Percentiles rank a stretch among this genome's conserved stretches.
phyloP scores from a whole-genome alignment of 1,140 invertebrate species.

The Galendromus occidentalis region DNA sequence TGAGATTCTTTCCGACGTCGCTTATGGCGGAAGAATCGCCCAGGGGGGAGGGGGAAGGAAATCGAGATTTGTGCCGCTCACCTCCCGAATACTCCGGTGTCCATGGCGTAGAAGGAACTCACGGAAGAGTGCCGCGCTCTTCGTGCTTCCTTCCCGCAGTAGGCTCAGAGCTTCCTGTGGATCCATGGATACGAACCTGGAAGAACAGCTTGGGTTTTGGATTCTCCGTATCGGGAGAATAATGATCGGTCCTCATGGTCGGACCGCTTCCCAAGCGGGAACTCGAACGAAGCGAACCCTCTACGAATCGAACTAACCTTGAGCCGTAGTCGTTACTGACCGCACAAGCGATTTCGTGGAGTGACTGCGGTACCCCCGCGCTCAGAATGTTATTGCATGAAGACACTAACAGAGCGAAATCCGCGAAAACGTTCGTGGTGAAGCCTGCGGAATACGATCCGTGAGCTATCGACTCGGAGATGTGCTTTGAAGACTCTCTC shows the following conservation, averaged over 20 bases:
- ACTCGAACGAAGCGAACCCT: too few relatives aligned
- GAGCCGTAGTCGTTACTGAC: not conserved
- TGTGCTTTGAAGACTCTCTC: too few relatives aligned
- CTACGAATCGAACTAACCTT: not conserved
- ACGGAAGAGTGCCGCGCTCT: constrained; percentile 32
- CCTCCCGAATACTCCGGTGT: constrained; percentile 46
- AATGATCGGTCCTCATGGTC: too few relatives aligned
- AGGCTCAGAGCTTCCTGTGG: constrained; percentile 33
- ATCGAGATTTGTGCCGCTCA: too few relatives aligned
- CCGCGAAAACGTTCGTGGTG: not conserved
- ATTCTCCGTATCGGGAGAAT: too few relatives aligned
- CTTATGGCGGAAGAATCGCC: too few relatives aligned
- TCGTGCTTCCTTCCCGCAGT: constrained; percentile 35
- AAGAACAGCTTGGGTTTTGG: too few relatives aligned
- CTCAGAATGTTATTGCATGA: not conserved
- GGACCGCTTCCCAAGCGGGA: too few relatives aligned
- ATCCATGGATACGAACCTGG: not conserved
- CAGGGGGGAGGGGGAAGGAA: not conserved
- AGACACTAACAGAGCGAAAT: not conserved
- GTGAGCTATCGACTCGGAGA: too few relatives aligned
- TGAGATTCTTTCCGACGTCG: too few relatives aligned
- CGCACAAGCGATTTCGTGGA: not conserved
- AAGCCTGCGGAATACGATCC: not conserved
- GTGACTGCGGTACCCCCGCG: not conserved
- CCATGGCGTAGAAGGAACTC: constrained; percentile 48